Evolutionary conservation across 1,140 invertebrate species (phyloP), one percentile per base, ranked within the genome.

Genomic region (Pantala flavescens): DNA sequence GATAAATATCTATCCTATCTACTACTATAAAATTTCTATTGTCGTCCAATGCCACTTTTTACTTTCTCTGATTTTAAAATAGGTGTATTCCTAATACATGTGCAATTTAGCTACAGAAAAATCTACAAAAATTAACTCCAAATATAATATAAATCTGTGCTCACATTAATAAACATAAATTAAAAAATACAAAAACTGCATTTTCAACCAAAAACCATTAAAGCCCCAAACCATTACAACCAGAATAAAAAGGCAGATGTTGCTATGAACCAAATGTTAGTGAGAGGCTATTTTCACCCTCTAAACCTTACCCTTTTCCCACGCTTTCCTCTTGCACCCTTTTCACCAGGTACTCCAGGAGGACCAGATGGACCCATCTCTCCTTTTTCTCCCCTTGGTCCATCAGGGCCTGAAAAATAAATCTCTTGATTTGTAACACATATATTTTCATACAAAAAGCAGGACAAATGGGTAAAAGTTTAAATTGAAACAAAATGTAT

Each of bases 271-370:
- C 28, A 36, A 12, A 21, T 63, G 49, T 63, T 63, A 71, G 19
- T n/a, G 24, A 24, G 73, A 23, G 24, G 24, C 42, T 0, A 23
- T 24, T 3, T 21, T 19, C 55, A 23, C 7, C 43, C 55, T 36
- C 43, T n/a, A 74, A 24, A 71, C 72, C 88, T 91, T 92, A 93
- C 93, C 91, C 90, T 86, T 85, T 92, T 93, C 84, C 92, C 93
- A 83, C 90, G 89, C 79, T 93, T 92, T 81, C 93, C 93, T 80
- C 91, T 86, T 76, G 88, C 84, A 79, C 93, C 93, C 82, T 89
- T 91, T 78, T 91, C 90, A 76, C 91, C 91, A 78, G 87, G 84
- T 78, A 85, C 84, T 79, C 92, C 93, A 77, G 89, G 86, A 78
- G 90, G 88, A 78, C 93, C 92, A 74, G 87, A 85, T 77, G 88